Evolutionary conservation across 2,888 invertebrate genomes (phyloP).

Genomic region (Aplocera efformata): DNA sequence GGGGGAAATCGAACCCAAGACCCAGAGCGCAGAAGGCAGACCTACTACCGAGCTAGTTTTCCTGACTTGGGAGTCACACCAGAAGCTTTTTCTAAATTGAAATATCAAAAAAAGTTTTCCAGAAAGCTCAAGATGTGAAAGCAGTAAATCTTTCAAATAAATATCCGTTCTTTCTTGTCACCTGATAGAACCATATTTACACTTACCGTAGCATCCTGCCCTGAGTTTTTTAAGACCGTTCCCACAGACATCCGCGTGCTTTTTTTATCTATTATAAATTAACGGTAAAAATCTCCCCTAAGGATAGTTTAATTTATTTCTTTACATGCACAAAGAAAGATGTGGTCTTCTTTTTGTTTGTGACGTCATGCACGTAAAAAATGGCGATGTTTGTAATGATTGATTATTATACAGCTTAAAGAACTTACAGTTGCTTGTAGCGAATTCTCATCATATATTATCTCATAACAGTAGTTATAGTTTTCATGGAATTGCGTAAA

Average conservation of each 20-base stretch:
- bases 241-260: slow-evolving; percentile 68
- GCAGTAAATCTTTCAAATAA: slow-evolving; percentile 61
- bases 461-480: no score
- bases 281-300: slow-evolving; percentile 78
- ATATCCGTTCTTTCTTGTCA: slow-evolving; percentile 66
- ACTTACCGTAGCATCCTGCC: slow-evolving; percentile 68
- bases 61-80: no score
- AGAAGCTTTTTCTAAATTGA: no score
- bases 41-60: no score
- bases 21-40: no score
- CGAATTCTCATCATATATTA: slow-evolving; percentile 17
- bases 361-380: slow-evolving; percentile 43
- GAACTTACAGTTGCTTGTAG: slow-evolving; percentile 3
- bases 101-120: no score
- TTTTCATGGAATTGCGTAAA: slow-evolving; percentile 2
- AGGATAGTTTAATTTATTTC: slow-evolving; percentile 77
- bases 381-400: slow-evolving; percentile 34
- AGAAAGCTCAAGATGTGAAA: slow-evolving; percentile 12
- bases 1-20: no score
- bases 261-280: slow-evolving; percentile 66
- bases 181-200: slow-evolving; percentile 62
- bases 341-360: slow-evolving; percentile 49
- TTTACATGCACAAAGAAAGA: slow-evolving; percentile 62
- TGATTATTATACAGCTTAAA: slow-evolving; percentile 14
- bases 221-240: slow-evolving; percentile 64